These are phyloP conservation scores for Macroteleia sp. DNA, from an alignment of 2,888 invertebrate genomes.

Conservation along the genomic window DNA sequence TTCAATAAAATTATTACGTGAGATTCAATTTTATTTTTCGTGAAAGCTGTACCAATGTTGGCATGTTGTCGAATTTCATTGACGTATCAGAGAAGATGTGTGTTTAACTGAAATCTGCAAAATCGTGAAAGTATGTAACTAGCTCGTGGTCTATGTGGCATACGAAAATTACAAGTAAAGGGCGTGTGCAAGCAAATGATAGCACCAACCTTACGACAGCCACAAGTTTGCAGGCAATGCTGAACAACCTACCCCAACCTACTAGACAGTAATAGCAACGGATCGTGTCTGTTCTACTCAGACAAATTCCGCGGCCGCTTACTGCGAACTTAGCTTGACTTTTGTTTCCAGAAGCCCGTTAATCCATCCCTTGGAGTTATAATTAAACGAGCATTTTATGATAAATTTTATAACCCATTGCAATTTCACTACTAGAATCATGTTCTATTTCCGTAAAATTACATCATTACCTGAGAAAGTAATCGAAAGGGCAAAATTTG, in stretches of 20 bases:
- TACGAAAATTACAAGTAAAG: slow-evolving; percentile 65
- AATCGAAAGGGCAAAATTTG: too few species aligned
- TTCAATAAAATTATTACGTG: too few species aligned
- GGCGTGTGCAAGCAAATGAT: slow-evolving; percentile 64
- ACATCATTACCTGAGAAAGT: too few species aligned
- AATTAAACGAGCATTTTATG: slow-evolving; percentile 38
- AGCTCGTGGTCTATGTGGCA: slow-evolving; percentile 38
- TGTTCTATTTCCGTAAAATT: too few species aligned
- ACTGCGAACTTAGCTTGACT: slow-evolving; percentile 32
- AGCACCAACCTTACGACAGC: slow-evolving; percentile 58
- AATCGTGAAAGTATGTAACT: slow-evolving; percentile 50
- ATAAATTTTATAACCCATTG: slow-evolving; percentile 31
- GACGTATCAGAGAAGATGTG: slow-evolving; percentile 4
- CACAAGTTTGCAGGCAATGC: slow-evolving; percentile 62
- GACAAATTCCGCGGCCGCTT: slow-evolving; percentile 55
- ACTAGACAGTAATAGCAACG: slow-evolving; percentile 53
- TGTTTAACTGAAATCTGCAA: slow-evolving; percentile 39
- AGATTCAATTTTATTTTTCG: not conserved
- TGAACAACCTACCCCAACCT: slow-evolving; percentile 54
- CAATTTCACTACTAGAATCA: too few species aligned
- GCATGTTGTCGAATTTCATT: slow-evolving; percentile 34
- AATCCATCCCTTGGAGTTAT: slow-evolving; percentile 41
- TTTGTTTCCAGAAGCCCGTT: slow-evolving; percentile 31
- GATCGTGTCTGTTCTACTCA: slow-evolving; percentile 56
- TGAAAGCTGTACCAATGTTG: not conserved